phyloP scores from a whole-genome alignment of 2,113 vertebrate genomes.

The Callocephalon fimbriatum region DNA sequence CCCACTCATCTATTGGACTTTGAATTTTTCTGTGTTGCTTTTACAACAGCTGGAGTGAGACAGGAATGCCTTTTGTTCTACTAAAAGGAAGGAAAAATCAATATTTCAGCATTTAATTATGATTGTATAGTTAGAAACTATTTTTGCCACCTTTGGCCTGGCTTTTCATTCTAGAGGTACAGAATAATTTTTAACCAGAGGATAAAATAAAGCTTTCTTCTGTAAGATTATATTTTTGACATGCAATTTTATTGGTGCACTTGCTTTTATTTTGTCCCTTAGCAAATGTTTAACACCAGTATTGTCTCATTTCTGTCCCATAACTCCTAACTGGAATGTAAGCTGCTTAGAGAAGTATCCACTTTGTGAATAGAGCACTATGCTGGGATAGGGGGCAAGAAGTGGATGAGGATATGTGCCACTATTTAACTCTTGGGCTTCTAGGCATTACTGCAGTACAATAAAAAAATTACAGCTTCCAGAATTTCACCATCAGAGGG shows the following conservation, averaged over 20 bases:
- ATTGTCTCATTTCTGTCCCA: background rate
- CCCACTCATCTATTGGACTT: background rate
- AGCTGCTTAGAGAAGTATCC: background rate
- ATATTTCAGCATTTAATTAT: background rate
- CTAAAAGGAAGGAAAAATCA: background rate
- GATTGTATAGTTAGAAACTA: background rate
- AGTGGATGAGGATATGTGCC: background rate
- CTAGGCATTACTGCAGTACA: background rate
- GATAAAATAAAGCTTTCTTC: background rate
- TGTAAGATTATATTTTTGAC: background rate
- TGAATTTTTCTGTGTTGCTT: background rate
- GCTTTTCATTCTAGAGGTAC: background rate
- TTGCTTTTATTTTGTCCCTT: background rate
- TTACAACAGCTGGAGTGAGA: background rate
- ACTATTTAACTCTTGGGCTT: background rate
- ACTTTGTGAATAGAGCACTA: background rate
- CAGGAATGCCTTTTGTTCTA: background rate
- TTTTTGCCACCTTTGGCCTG: background rate
- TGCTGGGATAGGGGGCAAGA: background rate
- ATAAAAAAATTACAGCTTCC: background rate
- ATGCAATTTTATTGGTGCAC: background rate
- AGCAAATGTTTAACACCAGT: background rate
- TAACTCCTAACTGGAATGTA: background rate
- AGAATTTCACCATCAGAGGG: background rate
- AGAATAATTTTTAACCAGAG: background rate